Percentiles rank a stretch among this genome's conserved stretches.
phyloP scores from a whole-genome alignment of 2,888 invertebrate genomes.

The Stenodema calcarata region DNA sequence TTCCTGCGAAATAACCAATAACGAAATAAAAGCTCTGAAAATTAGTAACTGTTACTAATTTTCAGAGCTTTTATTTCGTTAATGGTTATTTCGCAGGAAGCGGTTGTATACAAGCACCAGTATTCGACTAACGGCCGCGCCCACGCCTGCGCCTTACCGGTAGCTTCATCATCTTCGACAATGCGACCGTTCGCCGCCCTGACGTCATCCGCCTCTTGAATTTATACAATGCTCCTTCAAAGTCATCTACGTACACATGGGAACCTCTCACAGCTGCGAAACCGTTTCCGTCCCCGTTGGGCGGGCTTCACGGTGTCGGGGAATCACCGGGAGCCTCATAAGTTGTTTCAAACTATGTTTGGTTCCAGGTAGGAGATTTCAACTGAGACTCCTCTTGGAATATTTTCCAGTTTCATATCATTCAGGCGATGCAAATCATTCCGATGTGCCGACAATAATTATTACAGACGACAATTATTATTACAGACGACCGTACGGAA shows the following conservation, averaged over 20 bases:
- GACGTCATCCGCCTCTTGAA: not conserved
- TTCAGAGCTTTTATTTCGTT: too few relatives aligned
- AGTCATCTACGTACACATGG: not conserved
- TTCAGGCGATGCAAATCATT: too few relatives aligned
- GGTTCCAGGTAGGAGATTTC: not conserved
- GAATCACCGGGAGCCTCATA: not conserved
- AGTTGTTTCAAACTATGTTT: not conserved
- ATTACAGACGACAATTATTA: too few relatives aligned
- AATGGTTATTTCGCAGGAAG: too few relatives aligned
- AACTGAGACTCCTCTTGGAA: not conserved
- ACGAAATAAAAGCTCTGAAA: too few relatives aligned
- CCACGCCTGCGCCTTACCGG: not conserved
- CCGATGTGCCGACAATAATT: too few relatives aligned
- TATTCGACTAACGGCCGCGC: not conserved
- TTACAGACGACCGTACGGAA: too few relatives aligned
- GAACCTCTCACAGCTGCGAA: not conserved
- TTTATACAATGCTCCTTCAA: not conserved
- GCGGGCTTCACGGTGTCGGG: not conserved
- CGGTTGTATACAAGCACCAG: too few relatives aligned
- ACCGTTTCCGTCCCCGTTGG: not conserved
- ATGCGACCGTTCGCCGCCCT: not conserved
- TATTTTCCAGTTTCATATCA: not conserved
- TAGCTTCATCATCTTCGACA: not conserved
- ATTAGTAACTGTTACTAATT: too few relatives aligned
- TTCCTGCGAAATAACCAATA: too few relatives aligned